Percentiles rank a stretch among this genome's conserved stretches.
phyloP scores from a whole-genome alignment of 2,888 invertebrate genomes.

The Galerucella calmariensis region DNA sequence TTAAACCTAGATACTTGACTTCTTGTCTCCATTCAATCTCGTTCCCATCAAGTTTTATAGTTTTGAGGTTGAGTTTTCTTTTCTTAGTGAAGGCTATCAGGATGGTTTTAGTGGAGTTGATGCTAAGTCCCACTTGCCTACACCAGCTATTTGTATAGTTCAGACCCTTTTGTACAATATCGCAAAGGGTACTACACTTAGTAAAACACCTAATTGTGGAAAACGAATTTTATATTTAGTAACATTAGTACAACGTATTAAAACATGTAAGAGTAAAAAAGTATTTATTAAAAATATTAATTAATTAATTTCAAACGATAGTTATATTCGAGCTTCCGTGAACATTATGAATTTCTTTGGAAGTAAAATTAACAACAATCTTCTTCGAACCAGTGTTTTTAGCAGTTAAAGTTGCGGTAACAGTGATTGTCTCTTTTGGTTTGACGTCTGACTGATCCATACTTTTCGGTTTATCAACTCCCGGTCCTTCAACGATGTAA shows the following conservation, averaged over 20 bases:
- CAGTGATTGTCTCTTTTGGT: conserved; percentile 68
- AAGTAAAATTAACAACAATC: conserved; percentile 79
- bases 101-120: too few species aligned
- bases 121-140: too few species aligned
- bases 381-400: conserved; percentile 73
- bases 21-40: too few species aligned
- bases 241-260: not conserved
- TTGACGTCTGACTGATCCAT: conserved; percentile 63
- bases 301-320: not conserved
- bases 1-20: too few species aligned
- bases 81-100: too few species aligned
- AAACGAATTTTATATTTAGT: not conserved
- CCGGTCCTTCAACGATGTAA: conserved; percentile 78
- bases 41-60: too few species aligned
- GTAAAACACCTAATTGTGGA: not conserved
- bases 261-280: too few species aligned
- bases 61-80: too few species aligned
- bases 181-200: too few species aligned
- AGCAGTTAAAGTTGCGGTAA: conserved; percentile 71
- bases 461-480: conserved; percentile 62
- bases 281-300: too few species aligned
- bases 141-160: too few species aligned
- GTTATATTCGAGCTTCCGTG: conserved; percentile 67
- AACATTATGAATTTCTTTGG: conserved; percentile 76
- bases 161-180: too few species aligned